These are phyloP conservation scores for Carassius gibelio DNA, from an alignment of 2,113 vertebrate genomes.

Conservation along the genomic window DNA sequence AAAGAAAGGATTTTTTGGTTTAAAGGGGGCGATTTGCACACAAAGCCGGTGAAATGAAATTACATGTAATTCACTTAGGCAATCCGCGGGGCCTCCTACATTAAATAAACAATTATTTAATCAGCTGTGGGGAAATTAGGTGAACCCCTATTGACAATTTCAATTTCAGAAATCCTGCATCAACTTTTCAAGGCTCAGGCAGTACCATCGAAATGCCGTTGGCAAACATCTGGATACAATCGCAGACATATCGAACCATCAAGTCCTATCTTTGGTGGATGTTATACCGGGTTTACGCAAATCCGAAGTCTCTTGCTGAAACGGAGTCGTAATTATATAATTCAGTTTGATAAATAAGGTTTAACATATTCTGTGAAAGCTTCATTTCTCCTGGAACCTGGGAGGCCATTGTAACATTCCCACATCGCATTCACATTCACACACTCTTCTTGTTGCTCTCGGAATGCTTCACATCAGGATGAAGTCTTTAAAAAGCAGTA, in stretches of 20 bases:
- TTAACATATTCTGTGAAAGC: slow-evolving; percentile 58
- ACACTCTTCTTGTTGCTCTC: slow-evolving; percentile 47
- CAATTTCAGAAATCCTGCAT: slow-evolving; percentile 81
- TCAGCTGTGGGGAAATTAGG: slow-evolving; percentile 90
- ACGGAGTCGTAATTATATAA: slow-evolving; percentile 63
- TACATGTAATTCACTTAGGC: slow-evolving; percentile 77
- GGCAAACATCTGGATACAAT: slow-evolving; percentile 89
- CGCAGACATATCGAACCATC: slow-evolving; percentile 85
- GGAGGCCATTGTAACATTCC: slow-evolving; percentile 47
- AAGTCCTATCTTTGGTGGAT: slow-evolving; percentile 76
- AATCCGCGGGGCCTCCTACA: slow-evolving; percentile 82
- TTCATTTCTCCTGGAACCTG: slow-evolving; percentile 55
- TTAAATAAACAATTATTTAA: slow-evolving; percentile 99
- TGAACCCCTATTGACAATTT: slow-evolving; percentile 92
- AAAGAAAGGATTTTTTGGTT: slow-evolving; percentile 48
- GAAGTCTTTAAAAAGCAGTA: slow-evolving; percentile 15
- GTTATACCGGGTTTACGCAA: slow-evolving; percentile 60
- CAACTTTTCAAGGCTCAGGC: slow-evolving; percentile 80
- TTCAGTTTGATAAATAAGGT: slow-evolving; percentile 64
- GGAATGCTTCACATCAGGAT: slow-evolving; percentile 23
- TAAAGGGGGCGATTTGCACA: slow-evolving; percentile 65
- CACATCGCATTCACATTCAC: slow-evolving; percentile 22
- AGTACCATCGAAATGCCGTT: slow-evolving; percentile 75
- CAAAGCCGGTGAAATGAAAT: slow-evolving; percentile 73
- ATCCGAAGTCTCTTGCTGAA: slow-evolving; percentile 64